Evolutionary conservation across 2,888 invertebrate species (phyloP).

Genomic region (Polyploca ridens): DNA sequence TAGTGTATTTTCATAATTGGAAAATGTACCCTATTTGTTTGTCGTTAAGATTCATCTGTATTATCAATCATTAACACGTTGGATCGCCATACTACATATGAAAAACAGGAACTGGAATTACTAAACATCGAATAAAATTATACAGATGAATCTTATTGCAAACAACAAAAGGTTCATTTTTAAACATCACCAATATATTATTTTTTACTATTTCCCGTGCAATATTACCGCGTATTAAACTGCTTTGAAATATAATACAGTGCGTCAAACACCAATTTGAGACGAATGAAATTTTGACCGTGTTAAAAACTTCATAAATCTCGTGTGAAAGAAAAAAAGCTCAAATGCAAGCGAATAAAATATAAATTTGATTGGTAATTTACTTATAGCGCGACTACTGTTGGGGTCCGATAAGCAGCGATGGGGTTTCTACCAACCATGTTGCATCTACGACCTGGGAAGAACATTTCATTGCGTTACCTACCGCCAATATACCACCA

Average conservation of each 20-base stretch:
- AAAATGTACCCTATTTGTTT: not conserved
- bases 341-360: conserved; percentile 15
- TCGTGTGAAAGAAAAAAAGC: not conserved
- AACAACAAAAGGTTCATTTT: not conserved
- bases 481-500: not conserved
- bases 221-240: too few species aligned
- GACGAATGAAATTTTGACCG: not conserved
- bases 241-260: not conserved
- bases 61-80: too few species aligned
- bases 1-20: not conserved
- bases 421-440: conserved; percentile 11
- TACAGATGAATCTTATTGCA: not conserved
- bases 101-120: too few species aligned
- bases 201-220: too few species aligned
- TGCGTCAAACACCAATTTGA: not conserved
- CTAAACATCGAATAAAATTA: too few species aligned
- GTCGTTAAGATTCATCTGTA: not conserved
- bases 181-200: not conserved
- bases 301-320: not conserved
- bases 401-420: conserved; percentile 16
- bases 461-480: conserved; percentile 11
- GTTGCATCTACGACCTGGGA: conserved; percentile 25
- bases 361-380: conserved; percentile 15
- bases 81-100: too few species aligned
- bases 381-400: conserved; percentile 17